Evolutionary conservation across 2,113 vertebrate species (phyloP).

Genomic region (Gobius niger): DNA sequence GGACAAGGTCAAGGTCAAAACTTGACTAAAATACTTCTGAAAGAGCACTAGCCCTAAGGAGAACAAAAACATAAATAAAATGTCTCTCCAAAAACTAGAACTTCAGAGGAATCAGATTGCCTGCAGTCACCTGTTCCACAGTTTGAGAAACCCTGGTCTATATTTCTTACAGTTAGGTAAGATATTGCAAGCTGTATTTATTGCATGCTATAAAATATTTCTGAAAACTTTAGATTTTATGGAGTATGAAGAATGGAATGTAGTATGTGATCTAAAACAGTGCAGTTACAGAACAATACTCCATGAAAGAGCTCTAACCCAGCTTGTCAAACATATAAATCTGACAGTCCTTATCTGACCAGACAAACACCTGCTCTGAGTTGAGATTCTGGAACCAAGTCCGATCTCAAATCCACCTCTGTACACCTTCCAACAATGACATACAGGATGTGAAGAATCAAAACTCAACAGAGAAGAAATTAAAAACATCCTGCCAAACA

Average conservation of each 20-base stretch:
- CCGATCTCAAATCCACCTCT: not conserved
- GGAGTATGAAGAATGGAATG: not conserved
- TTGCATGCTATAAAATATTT: not conserved
- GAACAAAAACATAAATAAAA: too few relatives aligned
- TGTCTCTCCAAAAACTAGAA: too few relatives aligned
- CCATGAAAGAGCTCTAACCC: not conserved
- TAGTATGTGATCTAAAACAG: not conserved
- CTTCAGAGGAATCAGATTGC: too few relatives aligned
- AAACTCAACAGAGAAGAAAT: conserved; percentile 27
- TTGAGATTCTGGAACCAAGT: not conserved
- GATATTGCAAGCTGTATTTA: too few relatives aligned
- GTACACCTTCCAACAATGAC: conserved; percentile 15
- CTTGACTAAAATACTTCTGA: too few relatives aligned
- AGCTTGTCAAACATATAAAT: conserved; percentile 3
- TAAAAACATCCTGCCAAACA: conserved; percentile 45
- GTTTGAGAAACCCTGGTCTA: too few relatives aligned
- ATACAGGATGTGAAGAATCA: conserved; percentile 49
- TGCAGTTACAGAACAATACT: conserved; percentile 2
- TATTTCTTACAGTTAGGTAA: too few relatives aligned
- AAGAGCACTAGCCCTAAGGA: too few relatives aligned
- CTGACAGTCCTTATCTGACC: conserved; percentile 1
- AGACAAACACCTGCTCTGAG: conserved; percentile 7
- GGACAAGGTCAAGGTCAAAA: too few relatives aligned
- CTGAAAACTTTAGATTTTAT: not conserved
- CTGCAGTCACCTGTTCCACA: too few relatives aligned